phyloP scores from a whole-genome alignment of 2,797 vertebrate genomes.

The Enteromius mattozi region DNA sequence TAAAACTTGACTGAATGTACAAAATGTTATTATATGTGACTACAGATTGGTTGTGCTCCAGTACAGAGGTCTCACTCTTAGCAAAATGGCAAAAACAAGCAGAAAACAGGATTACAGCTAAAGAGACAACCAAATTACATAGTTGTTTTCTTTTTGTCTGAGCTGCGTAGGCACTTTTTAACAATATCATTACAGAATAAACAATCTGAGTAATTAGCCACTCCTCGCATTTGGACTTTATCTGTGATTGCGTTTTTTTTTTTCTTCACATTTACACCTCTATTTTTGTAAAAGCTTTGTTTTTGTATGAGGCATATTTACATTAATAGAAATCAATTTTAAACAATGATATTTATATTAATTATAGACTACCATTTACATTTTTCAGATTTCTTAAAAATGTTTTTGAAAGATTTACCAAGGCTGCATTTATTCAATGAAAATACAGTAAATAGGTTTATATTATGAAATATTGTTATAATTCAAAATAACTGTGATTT shows the following conservation, averaged over 20 bases:
- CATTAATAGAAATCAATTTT: background rate
- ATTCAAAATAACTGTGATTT: background rate
- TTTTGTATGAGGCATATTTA: background rate
- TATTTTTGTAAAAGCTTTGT: conserved; percentile 6
- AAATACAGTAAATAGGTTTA: background rate
- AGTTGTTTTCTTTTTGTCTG: conserved; percentile 12
- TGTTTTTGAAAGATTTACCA: background rate
- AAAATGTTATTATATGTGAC: background rate
- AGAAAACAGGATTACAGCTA: conserved; percentile 30
- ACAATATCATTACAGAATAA: background rate
- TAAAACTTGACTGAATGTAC: background rate
- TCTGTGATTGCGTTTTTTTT: background rate
- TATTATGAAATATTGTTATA: background rate
- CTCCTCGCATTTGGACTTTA: conserved; percentile 1
- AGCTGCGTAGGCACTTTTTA: conserved; percentile 10
- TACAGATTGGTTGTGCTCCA: background rate
- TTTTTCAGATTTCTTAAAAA: background rate
- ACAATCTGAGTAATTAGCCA: conserved; percentile 25
- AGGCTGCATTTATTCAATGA: background rate
- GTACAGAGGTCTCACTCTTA: background rate
- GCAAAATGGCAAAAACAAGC: conserved; percentile 17
- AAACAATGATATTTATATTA: background rate
- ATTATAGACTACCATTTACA: background rate
- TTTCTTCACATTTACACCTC: background rate
- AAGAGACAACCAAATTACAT: conserved; percentile 2